Evolutionary conservation across 2,113 vertebrate genomes (phyloP).

Genomic region (Ammodytes marinus): DNA sequence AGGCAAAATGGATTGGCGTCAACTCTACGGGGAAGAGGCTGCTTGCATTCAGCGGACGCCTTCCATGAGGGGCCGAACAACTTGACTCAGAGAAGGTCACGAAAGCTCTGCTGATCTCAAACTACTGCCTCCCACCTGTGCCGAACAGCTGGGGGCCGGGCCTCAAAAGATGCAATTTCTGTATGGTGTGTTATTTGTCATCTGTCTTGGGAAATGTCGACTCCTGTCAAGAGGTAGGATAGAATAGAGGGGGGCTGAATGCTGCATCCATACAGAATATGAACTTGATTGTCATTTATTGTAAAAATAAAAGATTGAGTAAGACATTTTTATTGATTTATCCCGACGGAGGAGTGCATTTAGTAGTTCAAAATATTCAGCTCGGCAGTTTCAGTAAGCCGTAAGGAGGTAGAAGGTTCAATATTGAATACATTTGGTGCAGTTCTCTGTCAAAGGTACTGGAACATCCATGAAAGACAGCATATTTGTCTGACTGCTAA

Average conservation of each 20-base stretch:
- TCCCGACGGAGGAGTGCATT: conserved; percentile 47
- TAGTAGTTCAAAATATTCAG: conserved; percentile 40
- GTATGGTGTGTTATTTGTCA: conserved; percentile 6
- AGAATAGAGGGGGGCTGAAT: conserved; percentile 1
- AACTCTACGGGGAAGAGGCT: conserved; percentile 41
- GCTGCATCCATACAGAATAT: conserved; percentile 9
- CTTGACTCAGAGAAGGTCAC: conserved; percentile 37
- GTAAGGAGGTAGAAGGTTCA: conserved; percentile 29
- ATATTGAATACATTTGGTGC: conserved; percentile 53
- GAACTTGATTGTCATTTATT: conserved; percentile 39
- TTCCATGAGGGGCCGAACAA: conserved; percentile 45
- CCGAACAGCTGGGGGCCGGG: conserved; percentile 7
- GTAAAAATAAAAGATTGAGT: conserved; percentile 23
- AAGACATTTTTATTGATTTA: conserved; percentile 58
- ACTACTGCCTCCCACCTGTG: conserved; percentile 28
- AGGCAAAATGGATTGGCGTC: conserved; percentile 42
- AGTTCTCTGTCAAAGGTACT: conserved; percentile 33
- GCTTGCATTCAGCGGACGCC: conserved; percentile 40
- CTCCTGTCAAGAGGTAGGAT: not conserved
- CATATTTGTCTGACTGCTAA: conserved; percentile 44
- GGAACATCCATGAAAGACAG: conserved; percentile 38
- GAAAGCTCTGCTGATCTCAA: conserved; percentile 21
- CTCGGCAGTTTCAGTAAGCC: conserved; percentile 1
- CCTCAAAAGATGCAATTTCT: conserved; percentile 2
- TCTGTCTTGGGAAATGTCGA: not conserved